Evolutionary conservation across 2,888 invertebrate species (phyloP).

Genomic region (Thereva nobilitata): DNA sequence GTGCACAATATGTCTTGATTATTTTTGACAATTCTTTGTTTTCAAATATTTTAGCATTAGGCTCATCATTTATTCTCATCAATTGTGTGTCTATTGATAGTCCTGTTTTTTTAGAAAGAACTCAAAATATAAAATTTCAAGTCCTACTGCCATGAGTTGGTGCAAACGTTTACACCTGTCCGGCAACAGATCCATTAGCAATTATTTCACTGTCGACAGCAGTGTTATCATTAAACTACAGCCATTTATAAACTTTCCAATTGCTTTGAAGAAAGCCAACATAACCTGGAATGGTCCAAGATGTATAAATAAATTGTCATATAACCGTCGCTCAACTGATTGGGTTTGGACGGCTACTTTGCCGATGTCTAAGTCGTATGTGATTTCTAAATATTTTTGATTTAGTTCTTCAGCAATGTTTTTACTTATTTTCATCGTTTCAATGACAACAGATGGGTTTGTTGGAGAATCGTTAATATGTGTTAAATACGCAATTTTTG

Average conservation of each 20-base stretch:
- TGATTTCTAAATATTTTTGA: conserved; percentile 39
- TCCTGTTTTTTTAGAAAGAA: too few species aligned
- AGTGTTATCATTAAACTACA: conserved; percentile 38
- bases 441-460: conserved; percentile 44
- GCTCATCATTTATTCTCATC: too few species aligned
- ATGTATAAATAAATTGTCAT: conserved; percentile 44
- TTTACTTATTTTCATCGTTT: conserved; percentile 46
- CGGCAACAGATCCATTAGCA: conserved; percentile 21
- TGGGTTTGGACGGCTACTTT: conserved; percentile 46
- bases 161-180: conserved; percentile 17
- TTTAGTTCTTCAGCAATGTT: conserved; percentile 43
- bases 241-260: conserved; percentile 42
- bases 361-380: conserved; percentile 47
- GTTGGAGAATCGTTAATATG: conserved; percentile 51
- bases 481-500: too few species aligned
- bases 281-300: conserved; percentile 44
- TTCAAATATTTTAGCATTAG: too few species aligned
- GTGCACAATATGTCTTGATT: too few species aligned
- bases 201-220: conserved; percentile 30
- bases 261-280: conserved; percentile 44
- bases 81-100: too few species aligned
- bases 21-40: too few species aligned
- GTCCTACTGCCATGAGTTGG: neutral
- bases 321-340: conserved; percentile 40
- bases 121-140: too few species aligned